Conservation (phyloP, 2,113 vertebrate genomes). For the Rhinolophus sinicus region DNA sequence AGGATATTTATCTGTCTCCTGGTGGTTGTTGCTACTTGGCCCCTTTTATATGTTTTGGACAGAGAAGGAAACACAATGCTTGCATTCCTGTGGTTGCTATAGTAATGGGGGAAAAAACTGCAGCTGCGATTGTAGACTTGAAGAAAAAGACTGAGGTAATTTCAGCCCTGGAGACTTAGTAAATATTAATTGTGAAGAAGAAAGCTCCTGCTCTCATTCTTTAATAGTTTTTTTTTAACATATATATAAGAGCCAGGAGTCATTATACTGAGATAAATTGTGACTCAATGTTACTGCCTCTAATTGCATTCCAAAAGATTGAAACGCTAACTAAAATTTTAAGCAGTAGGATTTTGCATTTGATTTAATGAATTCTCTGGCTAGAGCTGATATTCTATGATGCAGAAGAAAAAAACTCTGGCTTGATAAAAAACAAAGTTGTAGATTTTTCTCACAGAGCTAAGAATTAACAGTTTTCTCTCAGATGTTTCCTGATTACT, state of each 20-base stretch:
- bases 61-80: conserved; percentile 93
- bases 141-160: conserved; percentile 94
- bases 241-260: conserved; percentile 68
- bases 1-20: conserved; percentile 83
- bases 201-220: conserved; percentile 87
- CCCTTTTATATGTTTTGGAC: conserved; percentile 91
- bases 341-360: conserved; percentile 69
- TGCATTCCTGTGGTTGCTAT: conserved; percentile 95
- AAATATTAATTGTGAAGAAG: conserved; percentile 97
- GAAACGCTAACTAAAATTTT: conserved; percentile 79
- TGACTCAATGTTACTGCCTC: conserved; percentile 78
- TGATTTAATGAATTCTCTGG: conserved; percentile 57
- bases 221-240: conserved; percentile 81
- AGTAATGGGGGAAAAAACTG: conserved; percentile 93
- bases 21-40: conserved; percentile 85
- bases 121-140: conserved; percentile 96
- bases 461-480: neutral
- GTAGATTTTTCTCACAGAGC: neutral
- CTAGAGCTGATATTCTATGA: conserved; percentile 56
- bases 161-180: conserved; percentile 93
- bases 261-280: conserved; percentile 83
- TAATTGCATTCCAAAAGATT: conserved; percentile 80
- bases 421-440: neutral
- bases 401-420: neutral
- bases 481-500: conserved; percentile 3